A percentile compares a stretch with the other conserved stretches of the same genome.
Evolutionary conservation across 2,888 invertebrate species (phyloP).

Genomic region (Magallana nippona): DNA sequence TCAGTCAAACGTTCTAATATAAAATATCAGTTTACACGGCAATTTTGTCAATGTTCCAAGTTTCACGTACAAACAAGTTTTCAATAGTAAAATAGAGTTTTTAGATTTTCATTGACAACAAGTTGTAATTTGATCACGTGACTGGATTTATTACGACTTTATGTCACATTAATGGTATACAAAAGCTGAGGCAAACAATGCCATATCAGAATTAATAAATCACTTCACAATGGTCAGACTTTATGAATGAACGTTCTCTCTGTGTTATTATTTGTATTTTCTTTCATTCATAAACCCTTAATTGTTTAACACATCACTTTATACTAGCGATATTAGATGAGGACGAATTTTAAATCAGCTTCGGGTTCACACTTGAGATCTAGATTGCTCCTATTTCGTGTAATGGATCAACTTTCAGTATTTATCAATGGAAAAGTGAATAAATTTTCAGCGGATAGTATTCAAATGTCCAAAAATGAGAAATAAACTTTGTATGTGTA

Average conservation of each 20-base stretch:
- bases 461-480: neutral
- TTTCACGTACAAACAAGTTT: conserved; percentile 31
- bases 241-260: conserved; percentile 24
- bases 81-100: conserved; percentile 16
- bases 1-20: neutral
- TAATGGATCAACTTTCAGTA: conserved; percentile 24
- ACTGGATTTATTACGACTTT: conserved; percentile 36
- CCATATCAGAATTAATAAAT: conserved; percentile 24
- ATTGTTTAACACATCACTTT: conserved; percentile 24
- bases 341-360: conserved; percentile 24
- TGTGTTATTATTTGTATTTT: conserved; percentile 35
- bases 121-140: conserved; percentile 35
- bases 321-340: conserved; percentile 23
- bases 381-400: conserved; percentile 30
- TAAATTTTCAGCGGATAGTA: conserved; percentile 19
- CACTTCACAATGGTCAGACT: conserved; percentile 16
- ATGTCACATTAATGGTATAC: conserved; percentile 36
- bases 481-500: neutral
- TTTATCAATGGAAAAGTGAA: conserved; percentile 29
- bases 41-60: conserved; percentile 27
- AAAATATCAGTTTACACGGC: neutral
- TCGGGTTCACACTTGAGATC: conserved; percentile 4
- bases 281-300: conserved; percentile 30
- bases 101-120: conserved; percentile 33
- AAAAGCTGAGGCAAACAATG: conserved; percentile 15